phyloP scores from a whole-genome alignment of 2,797 vertebrate species.

The Myotis findleyi region DNA sequence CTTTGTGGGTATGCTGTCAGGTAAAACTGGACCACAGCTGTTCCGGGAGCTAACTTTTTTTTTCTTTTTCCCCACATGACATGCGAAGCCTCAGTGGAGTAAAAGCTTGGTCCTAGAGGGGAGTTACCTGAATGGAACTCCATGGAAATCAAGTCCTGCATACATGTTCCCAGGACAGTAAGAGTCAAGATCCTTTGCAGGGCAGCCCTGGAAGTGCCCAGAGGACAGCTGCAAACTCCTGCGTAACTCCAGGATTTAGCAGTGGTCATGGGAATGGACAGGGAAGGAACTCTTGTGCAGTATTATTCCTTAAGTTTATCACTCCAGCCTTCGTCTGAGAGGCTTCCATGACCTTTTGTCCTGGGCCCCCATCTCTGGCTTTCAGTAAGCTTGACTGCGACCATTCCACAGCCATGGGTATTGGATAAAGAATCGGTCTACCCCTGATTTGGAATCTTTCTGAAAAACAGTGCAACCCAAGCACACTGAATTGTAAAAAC shows the following conservation, averaged over 20 bases:
- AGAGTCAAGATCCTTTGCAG: neutral
- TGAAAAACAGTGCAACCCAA: constrained; percentile 28
- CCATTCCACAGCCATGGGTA: neutral
- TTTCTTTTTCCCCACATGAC: neutral
- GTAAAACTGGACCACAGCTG: neutral
- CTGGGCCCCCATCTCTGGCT: neutral
- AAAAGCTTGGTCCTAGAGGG: neutral
- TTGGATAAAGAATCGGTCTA: neutral
- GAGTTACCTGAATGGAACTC: neutral
- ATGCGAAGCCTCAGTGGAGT: neutral
- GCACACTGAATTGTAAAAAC: neutral
- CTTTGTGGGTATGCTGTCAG: neutral
- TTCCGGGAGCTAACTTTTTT: neutral
- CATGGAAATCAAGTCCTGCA: neutral
- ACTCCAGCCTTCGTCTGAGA: neutral
- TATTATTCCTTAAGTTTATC: neutral
- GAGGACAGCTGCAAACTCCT: neutral
- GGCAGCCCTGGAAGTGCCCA: neutral
- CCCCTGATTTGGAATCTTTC: neutral
- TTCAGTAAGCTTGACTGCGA: neutral
- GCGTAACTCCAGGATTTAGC: neutral
- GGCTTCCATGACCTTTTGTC: neutral
- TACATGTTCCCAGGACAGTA: neutral
- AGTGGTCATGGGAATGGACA: neutral
- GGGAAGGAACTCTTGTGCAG: neutral